Percentiles rank a stretch among this genome's conserved stretches.
Evolutionary conservation across 30 jellyfish, hydroid and myxozoan genomes (phyloP).

Genomic region (Turritopsis dohrnii): DNA sequence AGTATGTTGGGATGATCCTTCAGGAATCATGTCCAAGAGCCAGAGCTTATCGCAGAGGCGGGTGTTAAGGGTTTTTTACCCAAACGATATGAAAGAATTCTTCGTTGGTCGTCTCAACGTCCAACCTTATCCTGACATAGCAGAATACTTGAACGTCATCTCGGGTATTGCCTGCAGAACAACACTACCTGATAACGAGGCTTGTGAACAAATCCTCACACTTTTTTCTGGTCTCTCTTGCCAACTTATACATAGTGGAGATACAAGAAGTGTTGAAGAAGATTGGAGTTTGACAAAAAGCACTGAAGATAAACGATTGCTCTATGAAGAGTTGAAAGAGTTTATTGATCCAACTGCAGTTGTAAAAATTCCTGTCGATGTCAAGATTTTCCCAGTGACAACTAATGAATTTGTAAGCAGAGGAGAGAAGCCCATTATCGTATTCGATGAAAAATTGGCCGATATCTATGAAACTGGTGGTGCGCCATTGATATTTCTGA

Average conservation of each 20-base stretch:
- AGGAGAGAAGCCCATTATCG: conserved; percentile 42
- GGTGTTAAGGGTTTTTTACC: conserved; percentile 39
- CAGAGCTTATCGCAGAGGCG: conserved; percentile 29
- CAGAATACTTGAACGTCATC: conserved; percentile 52
- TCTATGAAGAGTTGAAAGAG: background rate
- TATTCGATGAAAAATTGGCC: conserved; percentile 24
- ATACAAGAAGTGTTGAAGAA: conserved; percentile 1
- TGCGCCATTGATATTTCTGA: conserved; percentile 30
- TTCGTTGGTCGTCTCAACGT: conserved; percentile 28
- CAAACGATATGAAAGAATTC: conserved; percentile 41
- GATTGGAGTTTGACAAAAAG: conserved; percentile 16
- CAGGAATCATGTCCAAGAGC: conserved; percentile 33
- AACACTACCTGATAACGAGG: conserved; percentile 49
- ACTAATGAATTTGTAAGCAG: conserved; percentile 30
- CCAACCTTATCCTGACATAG: conserved; percentile 41
- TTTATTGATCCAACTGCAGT: background rate
- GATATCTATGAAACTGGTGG: conserved; percentile 20
- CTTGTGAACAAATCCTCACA: conserved; percentile 29
- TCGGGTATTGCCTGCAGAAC: conserved; percentile 44
- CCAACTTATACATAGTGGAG: conserved; percentile 16
- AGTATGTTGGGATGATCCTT: conserved; percentile 56
- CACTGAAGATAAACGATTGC: conserved; percentile 15
- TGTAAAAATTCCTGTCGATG: conserved; percentile 22
- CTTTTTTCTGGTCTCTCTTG: conserved; percentile 45
- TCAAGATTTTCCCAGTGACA: conserved; percentile 47